Conservation (phyloP, 2,888 invertebrate species). For the Petrophora chlorosata region DNA sequence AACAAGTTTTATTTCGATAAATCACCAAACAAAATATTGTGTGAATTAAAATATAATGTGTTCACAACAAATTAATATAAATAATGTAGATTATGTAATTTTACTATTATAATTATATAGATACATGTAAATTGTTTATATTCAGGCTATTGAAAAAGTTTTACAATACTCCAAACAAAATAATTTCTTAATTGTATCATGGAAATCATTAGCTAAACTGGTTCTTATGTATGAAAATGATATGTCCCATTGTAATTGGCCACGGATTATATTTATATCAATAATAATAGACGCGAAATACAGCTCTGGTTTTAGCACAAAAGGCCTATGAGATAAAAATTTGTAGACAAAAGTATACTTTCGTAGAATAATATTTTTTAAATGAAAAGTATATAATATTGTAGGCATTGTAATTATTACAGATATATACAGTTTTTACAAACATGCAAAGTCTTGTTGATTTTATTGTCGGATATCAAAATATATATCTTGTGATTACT, state of each 20-base stretch:
- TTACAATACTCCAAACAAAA: slow-evolving; percentile 11
- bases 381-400: too few relatives aligned
- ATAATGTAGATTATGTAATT: slow-evolving; percentile 16
- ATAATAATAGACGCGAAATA: too few relatives aligned
- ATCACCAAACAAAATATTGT: slow-evolving; percentile 71
- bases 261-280: background rate
- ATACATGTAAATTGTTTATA: slow-evolving; percentile 29
- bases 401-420: too few relatives aligned
- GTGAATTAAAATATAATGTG: slow-evolving; percentile 66
- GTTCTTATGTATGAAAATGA: background rate
- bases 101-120: slow-evolving; percentile 15
- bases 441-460: too few relatives aligned
- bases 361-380: too few relatives aligned
- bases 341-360: too few relatives aligned
- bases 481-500: too few relatives aligned
- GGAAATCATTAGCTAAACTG: slow-evolving; percentile 11
- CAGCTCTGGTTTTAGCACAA: too few relatives aligned
- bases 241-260: slow-evolving; percentile 8
- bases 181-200: slow-evolving; percentile 1
- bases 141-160: slow-evolving; percentile 14
- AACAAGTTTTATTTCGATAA: slow-evolving; percentile 82
- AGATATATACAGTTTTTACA: too few relatives aligned
- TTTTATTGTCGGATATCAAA: too few relatives aligned
- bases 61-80: slow-evolving; percentile 58
- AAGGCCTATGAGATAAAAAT: too few relatives aligned